Evolutionary conservation across 2,797 vertebrate species (phyloP).

Genomic region (Tangara arthus): DNA sequence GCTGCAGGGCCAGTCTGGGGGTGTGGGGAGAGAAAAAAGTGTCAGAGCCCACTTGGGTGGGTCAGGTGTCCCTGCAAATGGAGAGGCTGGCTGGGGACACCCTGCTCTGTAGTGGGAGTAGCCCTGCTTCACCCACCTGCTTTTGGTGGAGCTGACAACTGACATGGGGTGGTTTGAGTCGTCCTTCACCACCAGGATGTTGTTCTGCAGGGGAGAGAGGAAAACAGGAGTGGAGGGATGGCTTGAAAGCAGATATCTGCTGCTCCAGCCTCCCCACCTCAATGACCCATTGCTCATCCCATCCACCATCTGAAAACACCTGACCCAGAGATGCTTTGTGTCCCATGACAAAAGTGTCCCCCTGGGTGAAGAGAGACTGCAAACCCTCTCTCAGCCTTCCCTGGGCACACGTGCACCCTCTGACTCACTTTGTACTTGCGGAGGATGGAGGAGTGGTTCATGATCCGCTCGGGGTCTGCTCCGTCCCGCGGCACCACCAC

Average conservation of each 20-base stretch:
- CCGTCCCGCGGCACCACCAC: slow-evolving; percentile 96
- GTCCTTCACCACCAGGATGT: slow-evolving; percentile 91
- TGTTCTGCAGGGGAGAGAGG: slow-evolving; percentile 79
- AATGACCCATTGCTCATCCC: neutral
- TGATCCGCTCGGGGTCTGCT: slow-evolving; percentile 90
- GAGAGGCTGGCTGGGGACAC: neutral
- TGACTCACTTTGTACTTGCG: slow-evolving; percentile 91
- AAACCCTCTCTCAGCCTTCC: fast-evolving
- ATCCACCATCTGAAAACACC: neutral
- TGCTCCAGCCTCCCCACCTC: neutral
- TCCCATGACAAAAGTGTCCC: neutral
- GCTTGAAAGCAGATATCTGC: neutral
- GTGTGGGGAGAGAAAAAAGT: neutral
- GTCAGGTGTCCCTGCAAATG: neutral
- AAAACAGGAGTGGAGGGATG: neutral
- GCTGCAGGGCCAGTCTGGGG: slow-evolving; percentile 93
- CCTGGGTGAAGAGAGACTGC: neutral
- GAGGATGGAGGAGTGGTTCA: slow-evolving; percentile 95
- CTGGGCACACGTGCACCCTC: fast-evolving
- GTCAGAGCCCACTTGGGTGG: neutral
- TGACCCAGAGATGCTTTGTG: neutral
- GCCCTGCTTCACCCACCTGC: slow-evolving; percentile 81
- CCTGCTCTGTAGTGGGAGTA: fast-evolving
- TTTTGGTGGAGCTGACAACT: slow-evolving; percentile 96
- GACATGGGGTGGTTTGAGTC: slow-evolving; percentile 92